Base-by-base conservation (phyloP, 2,797 vertebrate species). In the Anableps anableps region DNA sequence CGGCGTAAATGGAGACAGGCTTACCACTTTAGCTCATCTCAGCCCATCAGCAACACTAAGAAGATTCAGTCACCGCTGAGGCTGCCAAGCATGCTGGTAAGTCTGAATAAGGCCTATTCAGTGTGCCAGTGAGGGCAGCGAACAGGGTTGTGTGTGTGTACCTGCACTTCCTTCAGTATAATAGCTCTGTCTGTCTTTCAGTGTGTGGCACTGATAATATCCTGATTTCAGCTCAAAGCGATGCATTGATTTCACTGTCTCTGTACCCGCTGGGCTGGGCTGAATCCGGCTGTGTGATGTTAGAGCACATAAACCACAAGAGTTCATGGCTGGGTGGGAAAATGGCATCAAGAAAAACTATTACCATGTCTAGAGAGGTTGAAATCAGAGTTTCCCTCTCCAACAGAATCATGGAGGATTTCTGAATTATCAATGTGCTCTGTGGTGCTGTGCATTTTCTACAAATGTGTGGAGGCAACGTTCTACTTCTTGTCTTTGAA, bases 71-170 rank as follows among this genome's bases (percentile, higher is more conserved):
- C 72, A 50, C 83, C 50, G 86, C 85, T 47, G 71, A 88, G 80
- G 76, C 90, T 94, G 89, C 91, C 92, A 91, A 94, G 85, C 88
- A 95, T 95, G 94, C 93, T 95, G 95, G 95, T 95, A 89, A 95
- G 94, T 95, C 90, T 94, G 91, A 95, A 94, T 93, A 88, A 91
- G 88, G 81, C 84, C 89, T 80, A 91, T 93, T 95, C 87, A 94
- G 41, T 26, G 77, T 60, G 85, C 83, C 88, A 85, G 80, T 38
- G 73, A 87, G 81, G 83, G 85, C 80, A 85, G 75, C 76, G 38
- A 82, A 51, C 76, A 62, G 76, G 72, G 77, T 64, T 82, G 4
- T 77, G n/a, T 87, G 72, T 86, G 68, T 85, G 53, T 90, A 85
- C 88, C 80, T 91, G 85, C 70, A 85, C 62, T 79, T 82, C 83